A percentile compares a stretch with the other conserved stretches of the same genome.
Conservation (phyloP, 1,140 invertebrate species). For the Nephotettix cincticeps region DNA sequence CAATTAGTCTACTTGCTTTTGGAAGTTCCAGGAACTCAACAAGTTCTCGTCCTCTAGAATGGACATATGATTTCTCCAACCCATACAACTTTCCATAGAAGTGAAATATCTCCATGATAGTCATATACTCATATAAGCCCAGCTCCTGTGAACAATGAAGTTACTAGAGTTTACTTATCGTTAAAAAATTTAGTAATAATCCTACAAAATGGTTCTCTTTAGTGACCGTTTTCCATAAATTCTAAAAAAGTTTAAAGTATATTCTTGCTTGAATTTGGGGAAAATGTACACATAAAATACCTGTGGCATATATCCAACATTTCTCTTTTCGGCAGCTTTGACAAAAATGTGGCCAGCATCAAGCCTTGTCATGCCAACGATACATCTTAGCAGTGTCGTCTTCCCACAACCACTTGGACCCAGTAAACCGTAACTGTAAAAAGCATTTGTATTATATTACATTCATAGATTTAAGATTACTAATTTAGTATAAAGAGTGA, state of each 20-base stretch:
- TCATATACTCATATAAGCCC: constrained; percentile 56
- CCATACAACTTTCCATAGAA: constrained; percentile 57
- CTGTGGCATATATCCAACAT: constrained; percentile 82
- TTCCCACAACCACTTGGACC: constrained; percentile 49
- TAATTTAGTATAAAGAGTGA: too few relatives aligned
- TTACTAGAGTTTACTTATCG: too few relatives aligned
- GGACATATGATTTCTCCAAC: constrained; percentile 47
- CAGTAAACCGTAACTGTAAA: constrained; percentile 50
- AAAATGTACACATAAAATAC: constrained; percentile 42
- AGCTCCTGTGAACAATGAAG: constrained; percentile 41
- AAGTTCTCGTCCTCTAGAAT: constrained; percentile 41
- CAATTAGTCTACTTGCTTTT: constrained; percentile 61
- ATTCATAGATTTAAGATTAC: too few relatives aligned
- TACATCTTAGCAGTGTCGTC: constrained; percentile 50
- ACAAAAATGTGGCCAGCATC: constrained; percentile 46
- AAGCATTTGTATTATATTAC: too few relatives aligned
- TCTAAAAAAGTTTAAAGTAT: too few relatives aligned
- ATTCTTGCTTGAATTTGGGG: constrained; percentile 2
- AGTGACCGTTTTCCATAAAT: too few relatives aligned
- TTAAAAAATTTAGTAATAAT: too few relatives aligned
- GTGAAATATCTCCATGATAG: constrained; percentile 54
- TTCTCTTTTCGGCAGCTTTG: constrained; percentile 41
- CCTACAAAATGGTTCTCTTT: too few relatives aligned
- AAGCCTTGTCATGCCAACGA: constrained; percentile 48
- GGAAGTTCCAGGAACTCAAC: constrained; percentile 65